Conservation (phyloP, 2,888 invertebrate genomes). For the Cheilosia soror region DNA sequence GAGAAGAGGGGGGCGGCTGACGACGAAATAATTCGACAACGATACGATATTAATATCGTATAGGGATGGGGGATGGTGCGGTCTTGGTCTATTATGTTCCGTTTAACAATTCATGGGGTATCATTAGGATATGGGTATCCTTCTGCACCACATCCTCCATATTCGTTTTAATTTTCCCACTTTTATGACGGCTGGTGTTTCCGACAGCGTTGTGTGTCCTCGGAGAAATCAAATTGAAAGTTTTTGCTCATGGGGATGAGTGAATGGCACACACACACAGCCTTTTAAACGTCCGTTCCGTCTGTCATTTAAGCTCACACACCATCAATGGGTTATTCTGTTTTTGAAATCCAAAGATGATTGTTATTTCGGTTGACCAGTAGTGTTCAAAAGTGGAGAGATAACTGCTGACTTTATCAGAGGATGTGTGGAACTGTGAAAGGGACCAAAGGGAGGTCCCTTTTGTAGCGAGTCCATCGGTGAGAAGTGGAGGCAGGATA, state of each 20-base stretch:
- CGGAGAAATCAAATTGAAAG: conserved; percentile 66
- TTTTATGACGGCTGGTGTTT: conserved; percentile 63
- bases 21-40: conserved; percentile 47
- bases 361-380: conserved; percentile 54
- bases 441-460: conserved; percentile 5
- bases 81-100: conserved; percentile 10
- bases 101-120: conserved; percentile 62
- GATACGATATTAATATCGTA: conserved; percentile 64
- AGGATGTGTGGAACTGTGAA: conserved; percentile 6
- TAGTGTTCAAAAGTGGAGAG: conserved; percentile 26
- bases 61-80: neutral
- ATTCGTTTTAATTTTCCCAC: conserved; percentile 68
- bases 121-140: conserved; percentile 48
- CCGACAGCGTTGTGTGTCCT: conserved; percentile 51
- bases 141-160: conserved; percentile 15
- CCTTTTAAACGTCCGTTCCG: conserved; percentile 27
- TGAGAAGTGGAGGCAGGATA: conserved; percentile 22
- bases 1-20: neutral
- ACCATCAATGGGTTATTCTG: conserved; percentile 33
- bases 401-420: conserved; percentile 4
- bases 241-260: conserved; percentile 17
- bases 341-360: conserved; percentile 28
- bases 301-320: conserved; percentile 11
- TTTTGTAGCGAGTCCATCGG: conserved; percentile 8
- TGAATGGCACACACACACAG: conserved; percentile 32